phyloP scores from a whole-genome alignment of 2,888 invertebrate genomes.

The Heliconius charithonia region DNA sequence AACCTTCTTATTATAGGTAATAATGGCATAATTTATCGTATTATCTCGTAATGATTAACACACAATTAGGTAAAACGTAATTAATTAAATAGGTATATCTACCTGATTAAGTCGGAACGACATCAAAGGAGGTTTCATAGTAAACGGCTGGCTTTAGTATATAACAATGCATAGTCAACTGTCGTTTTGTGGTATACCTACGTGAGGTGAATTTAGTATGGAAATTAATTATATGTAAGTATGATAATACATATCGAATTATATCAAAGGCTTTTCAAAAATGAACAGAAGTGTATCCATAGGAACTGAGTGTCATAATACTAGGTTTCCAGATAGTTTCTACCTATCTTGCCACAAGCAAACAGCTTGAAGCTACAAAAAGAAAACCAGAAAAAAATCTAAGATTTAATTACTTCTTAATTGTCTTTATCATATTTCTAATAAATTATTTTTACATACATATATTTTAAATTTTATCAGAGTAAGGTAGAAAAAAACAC shows the following conservation, averaged over 20 bases:
- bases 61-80: background rate
- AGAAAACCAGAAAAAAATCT: no score
- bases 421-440: no score
- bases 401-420: no score
- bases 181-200: constrained; percentile 2
- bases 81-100: background rate
- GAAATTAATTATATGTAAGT: background rate
- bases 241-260: background rate
- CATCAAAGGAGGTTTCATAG: constrained; percentile 9
- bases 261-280: background rate
- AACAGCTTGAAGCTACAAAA: no score
- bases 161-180: background rate
- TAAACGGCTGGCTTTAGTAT: background rate
- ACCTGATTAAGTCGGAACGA: background rate
- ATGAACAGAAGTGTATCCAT: no score
- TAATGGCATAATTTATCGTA: background rate
- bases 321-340: no score
- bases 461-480: no score
- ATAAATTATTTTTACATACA: no score
- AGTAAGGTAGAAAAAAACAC: no score
- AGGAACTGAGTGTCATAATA: no score
- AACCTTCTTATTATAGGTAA: background rate
- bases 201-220: background rate
- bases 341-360: no score
- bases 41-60: background rate